phyloP scores from a whole-genome alignment of 1,140 invertebrate genomes.

The Samia ricini region DNA sequence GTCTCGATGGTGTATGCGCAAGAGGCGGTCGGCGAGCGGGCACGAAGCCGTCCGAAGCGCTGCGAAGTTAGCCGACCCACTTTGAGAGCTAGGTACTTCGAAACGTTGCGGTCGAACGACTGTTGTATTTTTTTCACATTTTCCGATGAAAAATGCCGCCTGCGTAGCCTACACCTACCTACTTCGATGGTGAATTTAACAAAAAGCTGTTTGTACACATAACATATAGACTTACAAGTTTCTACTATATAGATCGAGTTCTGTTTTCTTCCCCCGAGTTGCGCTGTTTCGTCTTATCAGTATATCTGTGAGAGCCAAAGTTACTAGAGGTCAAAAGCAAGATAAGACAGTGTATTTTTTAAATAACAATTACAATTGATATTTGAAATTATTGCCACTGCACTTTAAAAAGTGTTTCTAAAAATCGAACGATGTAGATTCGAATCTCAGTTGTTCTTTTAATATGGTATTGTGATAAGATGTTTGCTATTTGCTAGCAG shows the following conservation, averaged over 20 bases:
- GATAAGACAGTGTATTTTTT: constrained; percentile 4
- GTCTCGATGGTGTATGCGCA: constrained; percentile 59
- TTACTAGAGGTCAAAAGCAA: constrained; percentile 10
- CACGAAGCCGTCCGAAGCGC: constrained; percentile 45
- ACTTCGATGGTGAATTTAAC: constrained; percentile 32
- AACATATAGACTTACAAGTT: not conserved
- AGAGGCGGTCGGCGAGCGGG: constrained; percentile 39
- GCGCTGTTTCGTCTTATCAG: not conserved
- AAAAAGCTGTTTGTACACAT: constrained; percentile 37
- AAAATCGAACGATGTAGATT: no score
- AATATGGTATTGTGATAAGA: no score
- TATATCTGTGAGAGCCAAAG: not conserved
- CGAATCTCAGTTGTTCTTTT: no score
- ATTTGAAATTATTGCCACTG: no score
- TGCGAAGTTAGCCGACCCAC: constrained; percentile 62
- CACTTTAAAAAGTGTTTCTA: no score
- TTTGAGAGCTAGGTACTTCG: constrained; percentile 60
- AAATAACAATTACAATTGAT: not conserved
- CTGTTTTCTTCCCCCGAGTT: not conserved
- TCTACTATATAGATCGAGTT: not conserved
- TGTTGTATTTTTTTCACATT: constrained; percentile 70
- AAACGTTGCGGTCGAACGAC: constrained; percentile 55
- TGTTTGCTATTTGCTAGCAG: no score
- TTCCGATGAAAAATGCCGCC: constrained; percentile 70
- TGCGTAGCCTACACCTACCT: constrained; percentile 25